Conservation (phyloP, 2,888 invertebrate genomes). For the Thymelicus acteon region DNA sequence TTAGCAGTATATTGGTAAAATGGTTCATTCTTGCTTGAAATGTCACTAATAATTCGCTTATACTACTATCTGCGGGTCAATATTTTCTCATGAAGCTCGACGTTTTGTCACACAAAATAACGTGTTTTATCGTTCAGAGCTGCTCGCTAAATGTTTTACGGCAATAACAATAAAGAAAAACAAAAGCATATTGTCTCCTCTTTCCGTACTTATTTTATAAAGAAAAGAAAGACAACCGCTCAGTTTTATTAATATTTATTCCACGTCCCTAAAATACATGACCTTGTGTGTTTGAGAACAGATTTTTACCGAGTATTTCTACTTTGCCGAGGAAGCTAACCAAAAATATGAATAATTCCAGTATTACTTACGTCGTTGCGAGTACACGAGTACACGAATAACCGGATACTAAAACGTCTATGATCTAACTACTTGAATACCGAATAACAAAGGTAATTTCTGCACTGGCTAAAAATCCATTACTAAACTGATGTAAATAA, state of each 20-base stretch:
- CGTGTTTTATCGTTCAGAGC: conserved; percentile 76
- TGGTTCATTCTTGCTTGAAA: conserved; percentile 63
- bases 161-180: conserved; percentile 84
- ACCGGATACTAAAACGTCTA: too few species aligned
- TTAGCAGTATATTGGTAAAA: background rate
- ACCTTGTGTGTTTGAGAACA: conserved; percentile 63
- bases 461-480: background rate
- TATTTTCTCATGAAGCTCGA: conserved; percentile 83
- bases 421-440: background rate
- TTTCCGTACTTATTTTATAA: conserved; percentile 71
- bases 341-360: conserved; percentile 34
- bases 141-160: conserved; percentile 81
- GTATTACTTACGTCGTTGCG: conserved; percentile 37
- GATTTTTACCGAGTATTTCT: conserved; percentile 58
- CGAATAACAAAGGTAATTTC: conserved; percentile 3
- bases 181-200: conserved; percentile 79
- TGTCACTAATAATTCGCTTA: conserved; percentile 78
- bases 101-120: conserved; percentile 85
- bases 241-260: conserved; percentile 81
- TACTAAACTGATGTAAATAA: background rate
- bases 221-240: conserved; percentile 72
- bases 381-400: conserved; percentile 39
- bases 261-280: conserved; percentile 70
- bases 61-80: conserved; percentile 82
- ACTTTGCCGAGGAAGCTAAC: conserved; percentile 13